Percentiles rank a stretch among this genome's conserved stretches.
Evolutionary conservation across 1,140 invertebrate species (phyloP).

Genomic region (Anastrepha obliqua): DNA sequence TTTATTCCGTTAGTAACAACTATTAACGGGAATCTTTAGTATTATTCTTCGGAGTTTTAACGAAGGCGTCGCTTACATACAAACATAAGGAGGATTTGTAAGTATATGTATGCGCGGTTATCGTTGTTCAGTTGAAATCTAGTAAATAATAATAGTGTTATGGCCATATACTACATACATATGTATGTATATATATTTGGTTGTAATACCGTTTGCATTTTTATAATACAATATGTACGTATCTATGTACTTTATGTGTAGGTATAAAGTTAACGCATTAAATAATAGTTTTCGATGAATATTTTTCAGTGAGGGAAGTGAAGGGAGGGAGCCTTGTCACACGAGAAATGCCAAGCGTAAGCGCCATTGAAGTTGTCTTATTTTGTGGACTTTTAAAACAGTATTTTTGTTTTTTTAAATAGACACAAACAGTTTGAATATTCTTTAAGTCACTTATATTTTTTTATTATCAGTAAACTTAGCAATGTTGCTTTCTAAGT

Average conservation of each 20-base stretch:
- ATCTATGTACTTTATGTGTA: neutral
- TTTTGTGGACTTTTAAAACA: too few species aligned
- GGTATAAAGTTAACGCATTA: neutral
- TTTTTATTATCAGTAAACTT: too few species aligned
- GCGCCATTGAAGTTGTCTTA: too few species aligned
- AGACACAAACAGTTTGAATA: neutral
- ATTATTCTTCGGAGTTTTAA: slow-evolving; percentile 26
- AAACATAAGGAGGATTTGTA: neutral
- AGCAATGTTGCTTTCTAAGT: too few species aligned
- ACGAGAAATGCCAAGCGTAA: too few species aligned
- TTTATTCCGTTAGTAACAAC: neutral
- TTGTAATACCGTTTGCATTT: too few species aligned
- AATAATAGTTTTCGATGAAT: neutral
- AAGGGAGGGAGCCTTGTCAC: too few species aligned
- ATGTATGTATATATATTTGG: too few species aligned
- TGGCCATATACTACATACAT: neutral
- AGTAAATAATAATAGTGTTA: neutral
- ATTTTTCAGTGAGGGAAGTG: neutral
- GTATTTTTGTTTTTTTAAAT: neutral
- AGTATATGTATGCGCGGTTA: neutral
- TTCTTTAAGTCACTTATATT: neutral
- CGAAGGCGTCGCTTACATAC: neutral
- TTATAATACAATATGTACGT: neutral
- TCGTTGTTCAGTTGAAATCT: slow-evolving; percentile 15
- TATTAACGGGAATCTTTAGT: neutral